Conservation (phyloP, 2,888 invertebrate species). For the Monopis laevigella region DNA sequence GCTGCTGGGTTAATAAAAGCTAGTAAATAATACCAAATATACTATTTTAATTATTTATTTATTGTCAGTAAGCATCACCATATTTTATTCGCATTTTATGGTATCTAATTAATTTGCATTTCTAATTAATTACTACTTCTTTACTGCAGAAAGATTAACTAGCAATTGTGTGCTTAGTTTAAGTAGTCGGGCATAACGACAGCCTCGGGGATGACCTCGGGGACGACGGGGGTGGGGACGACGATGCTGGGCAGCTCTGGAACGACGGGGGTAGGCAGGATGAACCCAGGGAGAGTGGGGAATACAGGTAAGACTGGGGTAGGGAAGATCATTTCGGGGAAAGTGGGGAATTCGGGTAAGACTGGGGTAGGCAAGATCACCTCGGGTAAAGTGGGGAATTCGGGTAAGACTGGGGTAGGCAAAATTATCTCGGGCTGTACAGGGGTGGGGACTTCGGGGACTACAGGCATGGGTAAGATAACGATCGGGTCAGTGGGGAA, state of each 20-base stretch:
- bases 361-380: conserved; percentile 13
- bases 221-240: conserved; percentile 9
- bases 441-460: conserved; percentile 15
- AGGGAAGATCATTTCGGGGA: conserved; percentile 11
- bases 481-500: conserved; percentile 12
- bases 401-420: conserved; percentile 16
- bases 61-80: no score
- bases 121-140: no score
- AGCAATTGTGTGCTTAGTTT: conserved; percentile 6
- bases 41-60: no score
- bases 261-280: conserved; percentile 12
- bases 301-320: conserved; percentile 9
- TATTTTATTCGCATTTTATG: no score
- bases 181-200: conserved; percentile 10
- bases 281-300: conserved; percentile 7
- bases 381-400: conserved; percentile 13
- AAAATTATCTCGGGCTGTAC: conserved; percentile 11
- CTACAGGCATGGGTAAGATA: conserved; percentile 10
- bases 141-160: no score
- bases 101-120: no score
- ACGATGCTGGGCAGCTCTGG: conserved; percentile 11
- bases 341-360: conserved; percentile 5
- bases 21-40: no score
- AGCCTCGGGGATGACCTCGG: conserved; percentile 8
- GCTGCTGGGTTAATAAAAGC: no score